Conservation (phyloP, 2,797 vertebrate genomes). For the Toxotes lorentzi region DNA sequence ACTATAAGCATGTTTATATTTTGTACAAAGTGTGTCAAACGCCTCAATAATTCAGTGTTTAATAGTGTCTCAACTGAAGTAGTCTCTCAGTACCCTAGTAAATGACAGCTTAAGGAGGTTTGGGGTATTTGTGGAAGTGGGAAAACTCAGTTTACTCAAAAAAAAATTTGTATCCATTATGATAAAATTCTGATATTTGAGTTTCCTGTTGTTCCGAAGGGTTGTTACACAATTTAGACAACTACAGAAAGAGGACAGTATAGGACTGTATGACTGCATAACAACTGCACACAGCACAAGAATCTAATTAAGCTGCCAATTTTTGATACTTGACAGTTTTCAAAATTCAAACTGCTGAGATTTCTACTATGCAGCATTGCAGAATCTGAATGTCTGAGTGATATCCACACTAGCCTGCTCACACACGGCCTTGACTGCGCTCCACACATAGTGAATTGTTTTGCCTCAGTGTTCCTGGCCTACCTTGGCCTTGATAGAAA, state of each 20-base stretch:
- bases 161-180: neutral
- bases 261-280: neutral
- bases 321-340: neutral
- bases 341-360: neutral
- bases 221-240: neutral
- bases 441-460: conserved; percentile 50
- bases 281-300: neutral
- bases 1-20: neutral
- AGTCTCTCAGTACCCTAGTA: neutral
- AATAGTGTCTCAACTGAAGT: neutral
- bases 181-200: neutral
- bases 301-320: neutral
- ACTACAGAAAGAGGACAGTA: neutral
- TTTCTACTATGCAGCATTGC: conserved; percentile 16
- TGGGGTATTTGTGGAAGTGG: neutral
- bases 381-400: conserved; percentile 42
- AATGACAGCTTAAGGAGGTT: neutral
- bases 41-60: neutral
- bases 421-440: conserved; percentile 54
- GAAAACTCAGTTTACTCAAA: neutral
- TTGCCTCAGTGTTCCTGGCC: conserved; percentile 49
- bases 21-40: neutral
- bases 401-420: conserved; percentile 21
- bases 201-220: too few species aligned
- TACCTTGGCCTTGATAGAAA: conserved; percentile 63